Conservation (phyloP, 1,140 invertebrate genomes). For the Drosophila malerkotliana region DNA sequence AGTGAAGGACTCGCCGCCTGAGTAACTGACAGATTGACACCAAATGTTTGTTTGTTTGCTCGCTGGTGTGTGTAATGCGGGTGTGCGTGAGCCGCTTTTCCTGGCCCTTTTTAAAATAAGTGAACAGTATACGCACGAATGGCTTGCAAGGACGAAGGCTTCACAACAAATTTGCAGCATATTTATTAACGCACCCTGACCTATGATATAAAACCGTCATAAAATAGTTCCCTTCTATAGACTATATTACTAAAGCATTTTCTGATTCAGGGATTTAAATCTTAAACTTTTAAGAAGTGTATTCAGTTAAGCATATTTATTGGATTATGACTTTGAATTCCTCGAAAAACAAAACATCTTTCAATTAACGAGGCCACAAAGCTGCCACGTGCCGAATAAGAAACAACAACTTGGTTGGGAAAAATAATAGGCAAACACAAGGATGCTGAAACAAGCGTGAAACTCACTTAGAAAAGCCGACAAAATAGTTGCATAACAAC, state of each 20-base stretch:
- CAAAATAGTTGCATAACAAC: conserved; percentile 56
- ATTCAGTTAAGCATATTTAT: too few species aligned
- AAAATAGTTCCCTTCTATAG: neutral
- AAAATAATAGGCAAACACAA: conserved; percentile 40
- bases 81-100: conserved; percentile 7
- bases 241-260: too few species aligned
- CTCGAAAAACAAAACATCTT: conserved; percentile 28
- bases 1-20: conserved; percentile 30
- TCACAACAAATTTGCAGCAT: conserved; percentile 16
- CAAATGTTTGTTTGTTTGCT: conserved; percentile 43
- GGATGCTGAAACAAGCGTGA: conserved; percentile 52
- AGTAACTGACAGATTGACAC: conserved; percentile 54
- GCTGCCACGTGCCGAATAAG: conserved; percentile 38
- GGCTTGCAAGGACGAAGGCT: conserved; percentile 12
- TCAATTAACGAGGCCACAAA: conserved; percentile 42
- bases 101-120: neutral
- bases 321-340: neutral
- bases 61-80: conserved; percentile 33
- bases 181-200: conserved; percentile 2
- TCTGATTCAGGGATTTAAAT: too few species aligned
- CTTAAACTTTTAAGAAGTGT: too few species aligned
- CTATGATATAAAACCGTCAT: neutral
- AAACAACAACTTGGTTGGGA: conserved; percentile 14
- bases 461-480: conserved; percentile 59
- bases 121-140: conserved; percentile 40